Evolutionary conservation across 2,888 invertebrate species (phyloP).

Genomic region (Andrena haemorrhoa): DNA sequence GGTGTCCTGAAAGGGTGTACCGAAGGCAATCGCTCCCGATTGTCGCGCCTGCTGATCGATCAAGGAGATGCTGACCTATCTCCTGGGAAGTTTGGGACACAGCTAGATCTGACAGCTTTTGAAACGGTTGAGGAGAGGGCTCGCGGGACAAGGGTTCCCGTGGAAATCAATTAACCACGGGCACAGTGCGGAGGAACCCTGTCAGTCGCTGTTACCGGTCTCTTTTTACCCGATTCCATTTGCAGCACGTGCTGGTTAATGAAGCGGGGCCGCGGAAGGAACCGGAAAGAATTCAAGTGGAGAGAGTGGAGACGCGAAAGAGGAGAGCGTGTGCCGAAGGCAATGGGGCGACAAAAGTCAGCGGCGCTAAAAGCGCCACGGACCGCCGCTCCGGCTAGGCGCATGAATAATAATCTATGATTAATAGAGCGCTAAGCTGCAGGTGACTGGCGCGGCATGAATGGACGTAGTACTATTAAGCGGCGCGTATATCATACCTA

Average conservation of each 20-base stretch:
- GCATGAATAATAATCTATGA: slow-evolving; percentile 82
- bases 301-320: slow-evolving; percentile 18
- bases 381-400: slow-evolving; percentile 57
- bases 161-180: slow-evolving; percentile 63
- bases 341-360: slow-evolving; percentile 72
- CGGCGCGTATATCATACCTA: slow-evolving; percentile 69
- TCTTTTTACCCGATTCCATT: slow-evolving; percentile 56
- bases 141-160: slow-evolving; percentile 40
- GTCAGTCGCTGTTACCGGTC: slow-evolving; percentile 28
- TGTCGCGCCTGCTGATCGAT: too few species aligned
- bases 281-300: slow-evolving; percentile 61
- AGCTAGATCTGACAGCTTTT: too few species aligned
- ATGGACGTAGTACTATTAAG: slow-evolving; percentile 80
- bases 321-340: slow-evolving; percentile 37
- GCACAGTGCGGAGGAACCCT: slow-evolving; percentile 25
- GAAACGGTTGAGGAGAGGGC: background rate
- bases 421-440: slow-evolving; percentile 82
- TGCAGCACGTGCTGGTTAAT: slow-evolving; percentile 66
- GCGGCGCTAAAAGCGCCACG: slow-evolving; percentile 73
- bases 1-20: too few species aligned
- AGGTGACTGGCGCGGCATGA: slow-evolving; percentile 77
- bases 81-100: too few species aligned
- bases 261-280: slow-evolving; percentile 65
- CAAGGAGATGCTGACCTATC: too few species aligned
- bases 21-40: too few species aligned